A percentile compares a stretch with the other conserved stretches of the same genome.
Evolutionary conservation across 1,140 invertebrate genomes (phyloP).

Genomic region (Apocrypta bakeri): DNA sequence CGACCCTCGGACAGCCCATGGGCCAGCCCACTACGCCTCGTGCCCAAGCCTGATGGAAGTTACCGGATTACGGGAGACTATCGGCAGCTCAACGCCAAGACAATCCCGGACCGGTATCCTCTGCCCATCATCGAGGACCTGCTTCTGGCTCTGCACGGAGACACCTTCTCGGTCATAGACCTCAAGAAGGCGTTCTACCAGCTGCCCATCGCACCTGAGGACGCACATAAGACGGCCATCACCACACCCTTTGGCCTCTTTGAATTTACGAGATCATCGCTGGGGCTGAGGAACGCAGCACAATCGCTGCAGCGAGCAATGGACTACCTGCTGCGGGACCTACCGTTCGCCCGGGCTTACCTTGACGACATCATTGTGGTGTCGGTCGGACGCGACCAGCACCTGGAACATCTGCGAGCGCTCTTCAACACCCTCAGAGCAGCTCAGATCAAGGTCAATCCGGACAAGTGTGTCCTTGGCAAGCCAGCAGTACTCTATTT

Average conservation of each 20-base stretch:
- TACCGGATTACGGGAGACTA: too few species aligned
- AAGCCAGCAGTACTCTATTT: too few species aligned
- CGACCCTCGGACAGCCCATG: too few species aligned
- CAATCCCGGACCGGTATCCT: background rate
- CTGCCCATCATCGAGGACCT: constrained; percentile 2
- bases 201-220: background rate
- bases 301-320: background rate
- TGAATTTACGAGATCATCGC: background rate
- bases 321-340: background rate
- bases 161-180: background rate
- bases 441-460: too few species aligned
- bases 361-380: background rate
- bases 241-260: background rate
- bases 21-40: too few species aligned
- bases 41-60: too few species aligned
- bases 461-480: background rate
- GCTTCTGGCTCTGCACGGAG: background rate
- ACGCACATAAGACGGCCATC: background rate
- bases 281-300: background rate
- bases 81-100: background rate
- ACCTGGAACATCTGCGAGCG: too few species aligned
- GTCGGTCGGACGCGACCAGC: too few species aligned
- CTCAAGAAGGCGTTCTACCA: background rate
- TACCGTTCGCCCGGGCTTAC: background rate
- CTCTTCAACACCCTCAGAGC: too few species aligned